These are phyloP conservation scores for Anomalospiza imberbis DNA, from an alignment of 2,797 vertebrate genomes.

Conservation along the genomic window DNA sequence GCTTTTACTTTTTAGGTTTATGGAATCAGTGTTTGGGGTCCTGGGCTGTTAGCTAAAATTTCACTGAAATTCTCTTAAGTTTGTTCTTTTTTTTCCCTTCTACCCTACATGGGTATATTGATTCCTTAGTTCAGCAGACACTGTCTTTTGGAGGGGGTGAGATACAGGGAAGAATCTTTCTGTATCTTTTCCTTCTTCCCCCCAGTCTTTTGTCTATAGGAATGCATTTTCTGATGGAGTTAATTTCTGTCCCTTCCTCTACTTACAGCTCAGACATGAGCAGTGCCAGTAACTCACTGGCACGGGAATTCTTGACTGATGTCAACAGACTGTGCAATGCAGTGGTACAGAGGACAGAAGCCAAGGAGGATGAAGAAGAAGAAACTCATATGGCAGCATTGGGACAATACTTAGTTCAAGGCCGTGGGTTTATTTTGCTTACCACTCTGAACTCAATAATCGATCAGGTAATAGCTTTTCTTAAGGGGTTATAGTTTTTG, in stretches of 20 bases:
- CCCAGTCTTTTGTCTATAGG: neutral
- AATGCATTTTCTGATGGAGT: neutral
- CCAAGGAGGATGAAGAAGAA: conserved; percentile 88
- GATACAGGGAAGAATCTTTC: neutral
- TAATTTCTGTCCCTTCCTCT: conserved; percentile 6
- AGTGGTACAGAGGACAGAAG: conserved; percentile 87
- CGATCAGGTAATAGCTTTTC: conserved; percentile 84
- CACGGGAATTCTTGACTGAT: conserved; percentile 95
- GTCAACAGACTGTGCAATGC: conserved; percentile 96
- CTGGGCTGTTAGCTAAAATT: neutral
- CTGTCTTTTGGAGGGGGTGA: neutral
- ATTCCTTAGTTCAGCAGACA: neutral
- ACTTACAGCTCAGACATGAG: conserved; percentile 91
- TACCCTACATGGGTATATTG: neutral
- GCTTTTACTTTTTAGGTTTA: neutral
- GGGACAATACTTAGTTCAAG: conserved; percentile 94
- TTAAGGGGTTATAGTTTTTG: neutral
- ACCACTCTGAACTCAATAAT: conserved; percentile 90
- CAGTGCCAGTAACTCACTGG: conserved; percentile 93
- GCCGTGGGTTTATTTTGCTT: conserved; percentile 90
- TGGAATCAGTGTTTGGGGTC: neutral
- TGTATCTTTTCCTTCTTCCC: neutral
- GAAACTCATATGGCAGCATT: conserved; percentile 94
- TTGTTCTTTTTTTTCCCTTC: neutral
- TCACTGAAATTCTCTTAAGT: neutral